Conservation (phyloP, 2,888 invertebrate species). For the Drosophila gaucha region DNA sequence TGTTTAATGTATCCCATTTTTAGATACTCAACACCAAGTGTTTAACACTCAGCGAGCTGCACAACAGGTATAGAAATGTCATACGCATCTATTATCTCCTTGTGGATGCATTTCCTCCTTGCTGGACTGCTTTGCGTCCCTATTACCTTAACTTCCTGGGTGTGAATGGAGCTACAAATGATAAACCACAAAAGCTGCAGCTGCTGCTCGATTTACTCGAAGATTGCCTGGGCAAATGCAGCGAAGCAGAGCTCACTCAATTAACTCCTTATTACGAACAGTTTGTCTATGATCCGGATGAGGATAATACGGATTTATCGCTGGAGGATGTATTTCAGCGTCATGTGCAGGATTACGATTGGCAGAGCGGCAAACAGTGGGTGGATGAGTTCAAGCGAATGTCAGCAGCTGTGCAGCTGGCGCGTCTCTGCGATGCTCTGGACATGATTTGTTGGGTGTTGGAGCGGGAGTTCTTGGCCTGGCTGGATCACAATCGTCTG, state of each 20-base stretch:
- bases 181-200: slow-evolving; percentile 59
- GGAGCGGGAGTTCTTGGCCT: slow-evolving; percentile 86
- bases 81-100: slow-evolving; percentile 73
- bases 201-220: slow-evolving; percentile 70
- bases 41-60: slow-evolving; percentile 37
- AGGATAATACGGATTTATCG: slow-evolving; percentile 42
- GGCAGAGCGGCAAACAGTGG: slow-evolving; percentile 72
- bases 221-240: slow-evolving; percentile 56
- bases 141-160: slow-evolving; percentile 57
- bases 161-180: not conserved
- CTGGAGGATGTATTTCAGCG: slow-evolving; percentile 39
- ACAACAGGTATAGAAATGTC: slow-evolving; percentile 60
- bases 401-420: slow-evolving; percentile 82
- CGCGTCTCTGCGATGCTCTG: slow-evolving; percentile 86
- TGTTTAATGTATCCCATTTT: not conserved
- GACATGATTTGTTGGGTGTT: slow-evolving; percentile 86
- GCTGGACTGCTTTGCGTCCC: slow-evolving; percentile 81
- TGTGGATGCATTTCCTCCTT: slow-evolving; percentile 82
- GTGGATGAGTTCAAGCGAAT: slow-evolving; percentile 60
- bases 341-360: slow-evolving; percentile 75
- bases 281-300: slow-evolving; percentile 27
- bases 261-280: slow-evolving; percentile 40
- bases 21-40: slow-evolving; percentile 58
- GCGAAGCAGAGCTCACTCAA: slow-evolving; percentile 42
- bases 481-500: slow-evolving; percentile 85